A percentile compares a stretch with the other conserved stretches of the same genome.
Conservation (phyloP, 2,797 vertebrate genomes). For the Lepus oiostolus region DNA sequence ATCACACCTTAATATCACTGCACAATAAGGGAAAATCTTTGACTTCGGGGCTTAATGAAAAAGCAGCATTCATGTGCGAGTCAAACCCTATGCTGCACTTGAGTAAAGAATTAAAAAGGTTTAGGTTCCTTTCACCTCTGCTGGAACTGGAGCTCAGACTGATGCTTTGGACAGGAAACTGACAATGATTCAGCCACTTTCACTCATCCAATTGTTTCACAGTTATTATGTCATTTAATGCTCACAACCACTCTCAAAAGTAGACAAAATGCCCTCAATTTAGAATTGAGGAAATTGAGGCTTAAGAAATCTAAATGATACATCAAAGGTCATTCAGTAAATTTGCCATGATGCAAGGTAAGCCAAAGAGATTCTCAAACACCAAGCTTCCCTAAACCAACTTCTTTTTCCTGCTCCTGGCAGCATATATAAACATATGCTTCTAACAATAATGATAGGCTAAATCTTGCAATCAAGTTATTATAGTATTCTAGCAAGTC, state of each 20-base stretch:
- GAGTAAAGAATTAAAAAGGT: slow-evolving; percentile 21
- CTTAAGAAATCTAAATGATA: slow-evolving; percentile 16
- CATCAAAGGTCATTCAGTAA: slow-evolving; percentile 19
- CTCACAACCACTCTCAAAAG: slow-evolving; percentile 23
- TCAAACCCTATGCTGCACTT: neutral
- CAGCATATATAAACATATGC: slow-evolving; percentile 24
- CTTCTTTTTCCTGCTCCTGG: neutral
- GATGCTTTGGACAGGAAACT: neutral
- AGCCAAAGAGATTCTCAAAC: neutral
- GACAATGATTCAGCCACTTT: neutral
- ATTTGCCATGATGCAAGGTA: neutral
- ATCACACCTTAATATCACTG: slow-evolving; percentile 51
- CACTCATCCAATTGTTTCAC: neutral
- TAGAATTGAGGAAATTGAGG: slow-evolving; percentile 39
- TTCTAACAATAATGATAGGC: slow-evolving; percentile 71
- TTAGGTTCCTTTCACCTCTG: neutral
- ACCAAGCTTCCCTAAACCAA: neutral
- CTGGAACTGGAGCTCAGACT: neutral
- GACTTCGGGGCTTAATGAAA: slow-evolving; percentile 39
- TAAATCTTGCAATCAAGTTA: slow-evolving; percentile 70
- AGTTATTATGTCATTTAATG: neutral
- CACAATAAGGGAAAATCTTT: slow-evolving; percentile 50
- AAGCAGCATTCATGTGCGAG: neutral
- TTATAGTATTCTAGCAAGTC: slow-evolving; percentile 51
- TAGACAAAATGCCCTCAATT: slow-evolving; percentile 13